Conservation (phyloP, 2,113 vertebrate species). For the Tringa solitaria region DNA sequence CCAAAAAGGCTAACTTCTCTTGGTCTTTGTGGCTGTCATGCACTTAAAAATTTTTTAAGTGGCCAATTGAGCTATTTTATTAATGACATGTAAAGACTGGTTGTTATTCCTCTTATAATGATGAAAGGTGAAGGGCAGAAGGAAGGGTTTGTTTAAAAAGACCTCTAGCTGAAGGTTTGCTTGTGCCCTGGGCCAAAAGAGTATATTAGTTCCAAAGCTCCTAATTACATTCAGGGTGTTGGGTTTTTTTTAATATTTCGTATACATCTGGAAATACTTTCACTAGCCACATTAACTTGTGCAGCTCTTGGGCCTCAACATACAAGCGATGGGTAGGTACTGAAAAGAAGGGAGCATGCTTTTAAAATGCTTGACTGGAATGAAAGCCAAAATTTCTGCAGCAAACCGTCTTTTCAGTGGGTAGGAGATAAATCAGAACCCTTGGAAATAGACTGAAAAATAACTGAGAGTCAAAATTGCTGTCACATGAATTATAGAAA, state of each 20-base stretch:
- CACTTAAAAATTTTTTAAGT: not conserved
- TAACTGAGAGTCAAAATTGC: not conserved
- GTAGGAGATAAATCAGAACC: not conserved
- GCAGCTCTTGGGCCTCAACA: not conserved
- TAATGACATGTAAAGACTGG: not conserved
- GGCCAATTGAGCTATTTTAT: not conserved
- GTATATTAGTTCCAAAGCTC: not conserved
- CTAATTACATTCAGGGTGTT: not conserved
- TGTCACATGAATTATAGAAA: not conserved
- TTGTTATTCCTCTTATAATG: not conserved
- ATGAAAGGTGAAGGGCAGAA: not conserved
- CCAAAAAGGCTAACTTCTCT: not conserved
- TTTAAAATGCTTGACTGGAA: not conserved
- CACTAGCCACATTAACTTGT: not conserved
- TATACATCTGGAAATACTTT: not conserved
- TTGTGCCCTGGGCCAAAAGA: not conserved
- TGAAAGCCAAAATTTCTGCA: not conserved
- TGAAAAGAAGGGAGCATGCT: not conserved
- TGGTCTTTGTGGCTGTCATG: not conserved
- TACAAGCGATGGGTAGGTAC: not conserved
- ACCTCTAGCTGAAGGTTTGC: not conserved
- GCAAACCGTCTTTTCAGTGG: not conserved
- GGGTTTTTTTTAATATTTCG: not conserved
- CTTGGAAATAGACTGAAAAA: not conserved
- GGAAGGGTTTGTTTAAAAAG: not conserved